phyloP scores from a whole-genome alignment of 2,113 vertebrate genomes.

The Tautogolabrus adspersus region DNA sequence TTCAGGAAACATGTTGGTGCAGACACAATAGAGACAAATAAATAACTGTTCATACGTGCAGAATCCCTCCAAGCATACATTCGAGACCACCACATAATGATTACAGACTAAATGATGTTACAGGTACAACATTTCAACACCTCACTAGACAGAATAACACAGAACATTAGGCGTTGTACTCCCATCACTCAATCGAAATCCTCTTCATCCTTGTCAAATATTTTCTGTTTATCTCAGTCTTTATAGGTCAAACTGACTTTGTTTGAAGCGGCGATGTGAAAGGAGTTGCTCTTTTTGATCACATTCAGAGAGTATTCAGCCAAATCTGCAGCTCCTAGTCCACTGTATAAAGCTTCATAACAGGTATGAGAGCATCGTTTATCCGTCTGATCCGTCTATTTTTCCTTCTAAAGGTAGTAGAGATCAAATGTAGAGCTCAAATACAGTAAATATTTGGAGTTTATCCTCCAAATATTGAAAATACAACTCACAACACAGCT shows the following conservation, averaged over 20 bases:
- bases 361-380: not conserved
- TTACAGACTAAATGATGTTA: not conserved
- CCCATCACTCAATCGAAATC: not conserved
- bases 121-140: too few species aligned
- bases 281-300: not conserved
- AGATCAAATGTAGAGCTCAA: too few species aligned
- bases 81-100: not conserved
- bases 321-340: not conserved
- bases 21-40: constrained; percentile 24
- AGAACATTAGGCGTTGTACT: too few species aligned
- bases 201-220: not conserved
- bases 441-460: too few species aligned
- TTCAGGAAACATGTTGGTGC: constrained; percentile 50
- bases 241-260: not conserved
- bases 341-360: not conserved
- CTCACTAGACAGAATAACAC: too few species aligned
- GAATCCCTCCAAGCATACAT: constrained; percentile 2
- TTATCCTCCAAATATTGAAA: too few species aligned
- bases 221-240: not conserved
- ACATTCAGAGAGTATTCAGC: not conserved
- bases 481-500: too few species aligned
- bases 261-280: not conserved
- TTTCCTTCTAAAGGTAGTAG: not conserved
- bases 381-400: not conserved
- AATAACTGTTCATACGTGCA: not conserved